phyloP scores from a whole-genome alignment of 2,888 invertebrate genomes.

The Gnatocerus cornutus region DNA sequence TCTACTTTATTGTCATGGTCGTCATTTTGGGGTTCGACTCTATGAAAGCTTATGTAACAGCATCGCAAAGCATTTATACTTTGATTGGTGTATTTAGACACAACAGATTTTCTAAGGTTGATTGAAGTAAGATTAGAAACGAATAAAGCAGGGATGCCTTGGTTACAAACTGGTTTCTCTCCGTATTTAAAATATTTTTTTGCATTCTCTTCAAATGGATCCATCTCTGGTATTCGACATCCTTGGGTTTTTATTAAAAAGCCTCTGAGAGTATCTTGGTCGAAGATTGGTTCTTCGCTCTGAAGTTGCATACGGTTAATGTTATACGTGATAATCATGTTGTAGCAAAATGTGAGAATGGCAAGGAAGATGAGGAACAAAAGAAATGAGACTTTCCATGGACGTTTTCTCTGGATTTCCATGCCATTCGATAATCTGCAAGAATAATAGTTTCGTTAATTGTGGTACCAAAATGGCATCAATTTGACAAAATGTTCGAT shows the following conservation, averaged over 20 bases:
- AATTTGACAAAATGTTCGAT: no score
- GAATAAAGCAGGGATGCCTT: slow-evolving; percentile 73
- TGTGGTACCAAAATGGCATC: no score
- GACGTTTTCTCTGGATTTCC: slow-evolving; percentile 51
- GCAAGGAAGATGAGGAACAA: slow-evolving; percentile 37
- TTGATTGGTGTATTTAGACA: slow-evolving; percentile 72
- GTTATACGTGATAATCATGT: slow-evolving; percentile 25
- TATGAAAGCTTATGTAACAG: slow-evolving; percentile 77
- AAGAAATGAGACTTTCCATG: slow-evolving; percentile 57
- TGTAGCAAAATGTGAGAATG: background rate
- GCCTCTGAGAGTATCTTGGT: slow-evolving; percentile 51
- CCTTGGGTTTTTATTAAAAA: slow-evolving; percentile 75
- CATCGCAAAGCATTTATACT: slow-evolving; percentile 73
- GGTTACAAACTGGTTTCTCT: slow-evolving; percentile 72
- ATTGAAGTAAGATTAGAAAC: slow-evolving; percentile 76
- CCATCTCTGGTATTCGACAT: slow-evolving; percentile 79
- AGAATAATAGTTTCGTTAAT: no score
- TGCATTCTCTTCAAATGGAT: slow-evolving; percentile 76
- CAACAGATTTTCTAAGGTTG: slow-evolving; percentile 72
- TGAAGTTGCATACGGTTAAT: slow-evolving; percentile 10
- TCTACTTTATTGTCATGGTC: slow-evolving; percentile 72
- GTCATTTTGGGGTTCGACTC: slow-evolving; percentile 72
- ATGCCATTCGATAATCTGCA: slow-evolving; percentile 59
- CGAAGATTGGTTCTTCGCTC: slow-evolving; percentile 10
- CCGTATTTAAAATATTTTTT: slow-evolving; percentile 73